These are phyloP conservation scores for Hermetia illucens DNA, from an alignment of 1,140 invertebrate genomes.

Conservation along the genomic window DNA sequence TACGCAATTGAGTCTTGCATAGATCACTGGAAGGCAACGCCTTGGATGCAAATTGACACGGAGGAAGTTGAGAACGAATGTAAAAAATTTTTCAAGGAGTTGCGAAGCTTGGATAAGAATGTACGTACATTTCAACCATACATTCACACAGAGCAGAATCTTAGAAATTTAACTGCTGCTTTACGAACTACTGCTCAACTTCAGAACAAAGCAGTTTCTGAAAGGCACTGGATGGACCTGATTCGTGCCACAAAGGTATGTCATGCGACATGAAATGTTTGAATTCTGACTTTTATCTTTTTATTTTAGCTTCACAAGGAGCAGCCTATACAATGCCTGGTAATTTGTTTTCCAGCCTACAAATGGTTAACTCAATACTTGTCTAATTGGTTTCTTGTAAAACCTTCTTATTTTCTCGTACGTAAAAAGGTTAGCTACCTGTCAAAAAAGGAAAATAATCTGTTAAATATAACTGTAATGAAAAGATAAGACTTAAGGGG, in stretches of 20 bases:
- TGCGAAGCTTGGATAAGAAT: slow-evolving; percentile 68
- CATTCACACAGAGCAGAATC: slow-evolving; percentile 42
- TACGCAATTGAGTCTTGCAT: slow-evolving; percentile 57
- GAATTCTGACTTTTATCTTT: no score
- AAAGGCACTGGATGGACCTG: slow-evolving; percentile 75
- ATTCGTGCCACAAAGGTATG: slow-evolving; percentile 69
- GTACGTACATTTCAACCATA: slow-evolving; percentile 63
- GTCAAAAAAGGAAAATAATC: no score
- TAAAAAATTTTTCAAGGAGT: slow-evolving; percentile 69
- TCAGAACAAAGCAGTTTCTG: slow-evolving; percentile 75
- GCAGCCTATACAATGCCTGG: no score
- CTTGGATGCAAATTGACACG: slow-evolving; percentile 74
- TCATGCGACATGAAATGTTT: no score
- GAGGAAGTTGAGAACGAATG: slow-evolving; percentile 81
- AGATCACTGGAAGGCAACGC: slow-evolving; percentile 69
- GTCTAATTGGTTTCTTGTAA: no score
- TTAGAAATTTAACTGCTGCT: slow-evolving; percentile 65
- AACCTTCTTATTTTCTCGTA: no score
- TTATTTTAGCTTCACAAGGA: no score
- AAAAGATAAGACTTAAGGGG: no score
- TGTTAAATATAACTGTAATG: no score
- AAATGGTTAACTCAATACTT: no score
- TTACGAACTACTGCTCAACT: slow-evolving; percentile 70
- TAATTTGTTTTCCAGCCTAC: no score
- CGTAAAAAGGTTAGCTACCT: no score